These are phyloP conservation scores for Hypercompe scribonia DNA, from an alignment of 2,888 invertebrate species.

Conservation along the genomic window DNA sequence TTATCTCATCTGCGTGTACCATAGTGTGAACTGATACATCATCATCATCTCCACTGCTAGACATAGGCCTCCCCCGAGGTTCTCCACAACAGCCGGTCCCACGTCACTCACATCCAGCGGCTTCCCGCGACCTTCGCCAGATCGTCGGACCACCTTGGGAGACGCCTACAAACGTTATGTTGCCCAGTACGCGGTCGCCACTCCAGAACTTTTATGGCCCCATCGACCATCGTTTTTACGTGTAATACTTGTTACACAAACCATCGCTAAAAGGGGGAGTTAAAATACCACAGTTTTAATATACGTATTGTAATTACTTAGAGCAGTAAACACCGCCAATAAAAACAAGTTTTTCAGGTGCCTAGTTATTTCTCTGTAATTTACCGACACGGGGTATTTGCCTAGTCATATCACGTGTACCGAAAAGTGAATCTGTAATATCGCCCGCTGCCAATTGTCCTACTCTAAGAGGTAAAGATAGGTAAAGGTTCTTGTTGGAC, in stretches of 20 bases:
- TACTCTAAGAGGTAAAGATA: slow-evolving; percentile 9
- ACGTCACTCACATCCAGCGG: too few species aligned
- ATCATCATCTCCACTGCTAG: too few species aligned
- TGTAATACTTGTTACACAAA: background rate
- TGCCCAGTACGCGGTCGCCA: too few species aligned
- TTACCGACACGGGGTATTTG: background rate
- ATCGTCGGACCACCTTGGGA: too few species aligned
- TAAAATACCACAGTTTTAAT: background rate
- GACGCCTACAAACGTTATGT: too few species aligned
- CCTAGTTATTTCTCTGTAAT: background rate
- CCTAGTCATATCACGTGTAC: slow-evolving; percentile 16
- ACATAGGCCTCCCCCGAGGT: too few species aligned
- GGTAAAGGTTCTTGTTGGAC: slow-evolving; percentile 5
- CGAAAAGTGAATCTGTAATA: slow-evolving; percentile 16
- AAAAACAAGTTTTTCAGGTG: background rate
- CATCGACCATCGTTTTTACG: too few species aligned
- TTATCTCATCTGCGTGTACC: background rate
- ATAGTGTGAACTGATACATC: too few species aligned
- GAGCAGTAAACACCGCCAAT: background rate
- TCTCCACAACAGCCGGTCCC: too few species aligned
- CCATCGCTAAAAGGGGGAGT: too few species aligned
- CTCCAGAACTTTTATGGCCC: too few species aligned
- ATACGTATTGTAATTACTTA: background rate
- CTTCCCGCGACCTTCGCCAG: too few species aligned
- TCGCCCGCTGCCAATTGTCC: background rate